Evolutionary conservation across 2,888 invertebrate genomes (phyloP).

Genomic region (Plagiodera versicolora): DNA sequence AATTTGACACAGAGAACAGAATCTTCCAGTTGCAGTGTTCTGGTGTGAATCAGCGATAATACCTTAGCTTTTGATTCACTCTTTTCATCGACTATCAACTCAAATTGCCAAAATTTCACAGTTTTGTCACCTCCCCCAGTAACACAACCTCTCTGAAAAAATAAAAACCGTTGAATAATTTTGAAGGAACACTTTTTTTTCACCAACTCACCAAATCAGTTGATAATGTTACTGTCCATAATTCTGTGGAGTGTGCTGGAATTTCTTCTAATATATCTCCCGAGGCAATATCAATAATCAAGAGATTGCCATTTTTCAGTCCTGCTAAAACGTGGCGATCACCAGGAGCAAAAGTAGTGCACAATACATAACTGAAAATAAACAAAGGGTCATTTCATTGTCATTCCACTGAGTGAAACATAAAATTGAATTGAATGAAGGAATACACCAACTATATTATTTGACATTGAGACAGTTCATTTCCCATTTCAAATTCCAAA

Average conservation of each 20-base stretch:
- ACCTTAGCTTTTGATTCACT: slow-evolving; percentile 68
- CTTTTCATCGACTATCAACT: slow-evolving; percentile 71
- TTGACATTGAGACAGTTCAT: too few relatives aligned
- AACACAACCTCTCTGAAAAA: slow-evolving; percentile 70
- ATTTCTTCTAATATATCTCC: slow-evolving; percentile 81
- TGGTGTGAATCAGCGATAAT: slow-evolving; percentile 75
- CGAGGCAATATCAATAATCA: slow-evolving; percentile 83
- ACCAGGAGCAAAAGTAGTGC: slow-evolving; percentile 81
- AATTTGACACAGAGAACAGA: slow-evolving; percentile 80
- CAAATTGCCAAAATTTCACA: slow-evolving; percentile 94
- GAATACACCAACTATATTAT: too few relatives aligned
- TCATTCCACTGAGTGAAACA: too few relatives aligned
- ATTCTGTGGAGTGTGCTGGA: slow-evolving; percentile 74
- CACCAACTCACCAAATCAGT: slow-evolving; percentile 71
- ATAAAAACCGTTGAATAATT: slow-evolving; percentile 13
- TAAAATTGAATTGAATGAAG: too few relatives aligned
- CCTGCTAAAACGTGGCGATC: slow-evolving; percentile 90
- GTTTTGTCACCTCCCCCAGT: slow-evolving; percentile 88
- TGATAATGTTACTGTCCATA: slow-evolving; percentile 76
- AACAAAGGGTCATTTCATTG: neutral
- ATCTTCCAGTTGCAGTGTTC: slow-evolving; percentile 86
- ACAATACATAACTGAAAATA: slow-evolving; percentile 65
- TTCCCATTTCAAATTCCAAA: too few relatives aligned
- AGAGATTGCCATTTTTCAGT: slow-evolving; percentile 77
- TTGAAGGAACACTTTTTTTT: neutral